Percentiles rank a stretch among this genome's conserved stretches.
Evolutionary conservation across 2,113 vertebrate species (phyloP).

Genomic region (Pseudois nayaur): DNA sequence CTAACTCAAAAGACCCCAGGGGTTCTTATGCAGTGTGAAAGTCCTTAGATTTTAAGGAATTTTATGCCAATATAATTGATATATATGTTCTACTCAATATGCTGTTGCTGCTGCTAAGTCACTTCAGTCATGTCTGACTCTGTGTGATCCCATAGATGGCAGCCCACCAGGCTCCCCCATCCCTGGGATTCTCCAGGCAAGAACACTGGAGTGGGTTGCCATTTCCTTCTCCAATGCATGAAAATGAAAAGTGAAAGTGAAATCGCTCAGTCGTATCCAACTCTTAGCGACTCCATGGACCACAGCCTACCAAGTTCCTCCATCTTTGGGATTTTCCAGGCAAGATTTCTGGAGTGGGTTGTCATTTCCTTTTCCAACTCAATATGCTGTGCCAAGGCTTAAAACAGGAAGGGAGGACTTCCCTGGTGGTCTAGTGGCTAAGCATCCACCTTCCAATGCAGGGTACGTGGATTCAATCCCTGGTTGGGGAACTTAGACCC

Average conservation of each 20-base stretch:
- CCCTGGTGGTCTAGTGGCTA: not conserved
- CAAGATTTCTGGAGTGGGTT: not conserved
- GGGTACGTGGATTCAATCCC: not conserved
- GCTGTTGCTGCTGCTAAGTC: not conserved
- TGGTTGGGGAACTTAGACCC: not conserved
- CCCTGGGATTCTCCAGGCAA: too few relatives aligned
- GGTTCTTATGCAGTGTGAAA: not conserved
- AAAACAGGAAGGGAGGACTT: too few relatives aligned
- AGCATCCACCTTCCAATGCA: not conserved
- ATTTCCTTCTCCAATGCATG: too few relatives aligned
- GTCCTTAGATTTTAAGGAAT: not conserved
- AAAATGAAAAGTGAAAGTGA: too few relatives aligned
- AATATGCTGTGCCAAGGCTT: too few relatives aligned
- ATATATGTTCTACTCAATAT: not conserved
- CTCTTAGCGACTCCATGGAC: not conserved
- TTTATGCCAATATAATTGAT: not conserved
- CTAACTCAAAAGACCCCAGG: not conserved
- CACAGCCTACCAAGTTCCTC: not conserved
- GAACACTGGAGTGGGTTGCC: too few relatives aligned
- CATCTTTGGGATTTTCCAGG: not conserved
- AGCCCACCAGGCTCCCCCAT: too few relatives aligned
- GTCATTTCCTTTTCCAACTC: not conserved
- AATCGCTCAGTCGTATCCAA: fast-evolving
- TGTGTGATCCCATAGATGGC: too few relatives aligned
- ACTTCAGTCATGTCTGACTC: too few relatives aligned